These are phyloP conservation scores for Pristiophorus japonicus DNA, from an alignment of 2,113 vertebrate species.

Conservation along the genomic window DNA sequence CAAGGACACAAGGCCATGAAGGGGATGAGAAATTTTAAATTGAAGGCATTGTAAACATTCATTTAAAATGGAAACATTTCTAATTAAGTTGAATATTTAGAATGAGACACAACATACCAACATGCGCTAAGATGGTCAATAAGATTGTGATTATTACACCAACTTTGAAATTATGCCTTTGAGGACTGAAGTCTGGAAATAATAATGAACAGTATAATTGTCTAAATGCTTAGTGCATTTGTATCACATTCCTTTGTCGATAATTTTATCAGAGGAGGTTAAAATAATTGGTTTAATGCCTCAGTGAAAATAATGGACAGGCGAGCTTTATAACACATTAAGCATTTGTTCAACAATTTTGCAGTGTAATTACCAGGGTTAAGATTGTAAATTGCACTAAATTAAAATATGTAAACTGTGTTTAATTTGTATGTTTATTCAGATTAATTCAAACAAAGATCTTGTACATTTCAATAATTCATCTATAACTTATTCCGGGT, in stretches of 20 bases:
- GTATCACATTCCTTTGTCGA: background rate
- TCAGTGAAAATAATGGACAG: background rate
- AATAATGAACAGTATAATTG: background rate
- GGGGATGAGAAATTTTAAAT: background rate
- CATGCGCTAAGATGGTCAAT: background rate
- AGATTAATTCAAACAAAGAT: background rate
- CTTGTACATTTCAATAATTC: background rate
- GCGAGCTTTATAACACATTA: background rate
- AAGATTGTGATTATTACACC: background rate
- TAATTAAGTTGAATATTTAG: background rate
- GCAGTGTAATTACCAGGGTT: background rate
- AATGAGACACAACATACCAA: background rate
- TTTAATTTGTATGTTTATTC: background rate
- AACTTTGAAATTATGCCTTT: background rate
- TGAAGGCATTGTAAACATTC: background rate
- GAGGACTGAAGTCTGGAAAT: background rate
- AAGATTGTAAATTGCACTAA: background rate
- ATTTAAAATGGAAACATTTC: background rate
- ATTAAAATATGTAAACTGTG: background rate
- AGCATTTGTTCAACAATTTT: background rate
- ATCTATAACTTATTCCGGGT: background rate
- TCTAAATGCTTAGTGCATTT: background rate
- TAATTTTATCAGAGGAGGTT: background rate
- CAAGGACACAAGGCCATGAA: background rate
- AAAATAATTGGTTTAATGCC: background rate